Base-by-base conservation (phyloP, 2,888 invertebrate genomes). In the Pogonocherus hispidulus region DNA sequence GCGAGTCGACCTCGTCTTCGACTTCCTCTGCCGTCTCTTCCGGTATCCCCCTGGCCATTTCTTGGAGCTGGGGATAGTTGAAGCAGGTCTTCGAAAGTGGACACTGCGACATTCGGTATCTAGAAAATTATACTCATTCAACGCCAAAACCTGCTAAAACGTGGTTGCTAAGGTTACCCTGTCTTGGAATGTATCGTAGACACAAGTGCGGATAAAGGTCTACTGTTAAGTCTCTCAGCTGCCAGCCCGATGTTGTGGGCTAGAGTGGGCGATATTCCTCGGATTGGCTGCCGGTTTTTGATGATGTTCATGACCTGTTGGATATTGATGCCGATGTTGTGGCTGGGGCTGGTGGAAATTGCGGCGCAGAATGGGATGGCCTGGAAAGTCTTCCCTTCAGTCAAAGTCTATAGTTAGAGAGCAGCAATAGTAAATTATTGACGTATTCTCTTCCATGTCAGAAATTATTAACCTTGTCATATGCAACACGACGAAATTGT, bases 321-420 rank as follows among this genome's bases (percentile, higher is more conserved):
- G 70, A 91, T 88, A 75, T 91, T 91, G 11, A 90, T 86, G 35
- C 90, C 90, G 47, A 91, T 87, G 78, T 91, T 91, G 79, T 91
- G 90, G 67, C 90, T 91, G 0, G 90, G 90, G 1, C 88, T 86
- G 0, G 89, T 87, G 47, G 90, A 91, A 73, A 88, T 90, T 69
- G 89, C 88, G 51, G 88, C 88, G 1, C 90, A 87, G 78, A 91
- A 91, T 0, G 91, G 91, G 66, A 91, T 0, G 89, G 91, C 4
- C 89, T 86, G 0, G 89, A 87, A 79, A 91, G n/a, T n/a, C n/a
- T n/a, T n/a, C n/a, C n/a, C n/a, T n/a, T n/a, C n/a, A n/a, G n/a
- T n/a, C n/a, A n/a, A n/a, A n/a, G n/a, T n/a, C n/a, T n/a, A n/a
- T n/a, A n/a, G n/a, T n/a, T n/a, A n/a, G n/a, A n/a, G n/a, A n/a